A percentile compares a stretch with the other conserved stretches of the same genome.
phyloP scores from a whole-genome alignment of 2,888 invertebrate genomes.

The Apotomis betuletana region DNA sequence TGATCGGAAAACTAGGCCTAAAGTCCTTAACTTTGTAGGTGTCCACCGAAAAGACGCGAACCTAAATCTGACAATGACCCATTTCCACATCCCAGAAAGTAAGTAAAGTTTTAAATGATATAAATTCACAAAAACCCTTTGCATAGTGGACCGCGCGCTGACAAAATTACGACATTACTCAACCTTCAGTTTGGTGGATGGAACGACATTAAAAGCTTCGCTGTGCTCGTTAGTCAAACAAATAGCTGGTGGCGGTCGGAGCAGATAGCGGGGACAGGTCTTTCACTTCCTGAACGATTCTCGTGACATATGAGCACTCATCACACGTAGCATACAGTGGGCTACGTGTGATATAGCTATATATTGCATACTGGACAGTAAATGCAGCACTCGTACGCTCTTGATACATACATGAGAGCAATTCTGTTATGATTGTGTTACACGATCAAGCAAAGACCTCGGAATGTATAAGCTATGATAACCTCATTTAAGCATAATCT shows the following conservation, averaged over 20 bases:
- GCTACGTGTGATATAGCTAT: not conserved
- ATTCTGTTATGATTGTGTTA: too few relatives aligned
- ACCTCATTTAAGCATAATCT: too few relatives aligned
- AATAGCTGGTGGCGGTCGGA: slow-evolving; percentile 24
- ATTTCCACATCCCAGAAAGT: too few relatives aligned
- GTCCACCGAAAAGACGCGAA: too few relatives aligned
- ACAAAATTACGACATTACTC: slow-evolving; percentile 26
- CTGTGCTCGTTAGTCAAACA: slow-evolving; percentile 28
- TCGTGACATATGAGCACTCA: slow-evolving; percentile 9
- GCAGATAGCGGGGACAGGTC: slow-evolving; percentile 7
- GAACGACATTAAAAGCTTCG: slow-evolving; percentile 26
- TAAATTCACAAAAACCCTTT: slow-evolving; percentile 9
- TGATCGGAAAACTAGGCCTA: too few relatives aligned
- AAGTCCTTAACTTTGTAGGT: too few relatives aligned
- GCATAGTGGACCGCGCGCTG: slow-evolving; percentile 17
- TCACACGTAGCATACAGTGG: not conserved
- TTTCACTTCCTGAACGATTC: slow-evolving; percentile 9
- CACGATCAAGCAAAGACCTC: too few relatives aligned
- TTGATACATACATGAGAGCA: too few relatives aligned
- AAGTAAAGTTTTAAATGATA: slow-evolving; percentile 2
- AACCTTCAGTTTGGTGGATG: slow-evolving; percentile 26
- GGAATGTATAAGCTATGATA: too few relatives aligned
- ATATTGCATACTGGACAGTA: too few relatives aligned
- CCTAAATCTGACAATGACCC: too few relatives aligned
- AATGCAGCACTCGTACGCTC: too few relatives aligned